These are phyloP conservation scores for Psilopogon haemacephalus DNA, from an alignment of 2,113 vertebrate genomes.

Conservation along the genomic window DNA sequence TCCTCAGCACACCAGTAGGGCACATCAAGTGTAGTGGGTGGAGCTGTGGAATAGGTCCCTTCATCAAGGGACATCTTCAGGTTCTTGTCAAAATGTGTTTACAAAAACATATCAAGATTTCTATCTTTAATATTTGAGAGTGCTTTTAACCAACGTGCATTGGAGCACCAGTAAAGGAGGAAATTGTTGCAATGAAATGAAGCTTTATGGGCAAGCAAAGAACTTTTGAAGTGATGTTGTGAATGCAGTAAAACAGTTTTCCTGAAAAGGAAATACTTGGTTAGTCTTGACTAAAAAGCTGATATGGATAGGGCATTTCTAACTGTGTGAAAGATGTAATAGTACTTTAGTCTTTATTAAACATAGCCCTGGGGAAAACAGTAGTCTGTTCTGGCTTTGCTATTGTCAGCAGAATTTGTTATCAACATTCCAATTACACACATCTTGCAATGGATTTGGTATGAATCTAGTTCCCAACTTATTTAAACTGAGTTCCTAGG, in stretches of 20 bases:
- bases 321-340: neutral
- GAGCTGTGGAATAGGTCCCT: neutral
- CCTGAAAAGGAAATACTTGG: neutral
- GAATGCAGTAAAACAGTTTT: neutral
- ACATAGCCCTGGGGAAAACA: neutral
- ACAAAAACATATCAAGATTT: accelerated
- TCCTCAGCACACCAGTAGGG: neutral
- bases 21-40: neutral
- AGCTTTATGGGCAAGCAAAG: neutral
- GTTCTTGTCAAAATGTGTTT: neutral
- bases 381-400: neutral
- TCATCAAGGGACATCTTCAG: neutral
- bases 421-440: neutral
- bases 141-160: neutral
- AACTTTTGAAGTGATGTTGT: neutral
- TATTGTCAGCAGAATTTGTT: neutral
- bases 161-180: neutral
- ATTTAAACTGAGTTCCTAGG: neutral
- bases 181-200: neutral
- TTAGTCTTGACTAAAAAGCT: neutral
- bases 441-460: neutral
- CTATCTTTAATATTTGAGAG: neutral
- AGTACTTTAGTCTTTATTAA: neutral
- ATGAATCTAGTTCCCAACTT: neutral
- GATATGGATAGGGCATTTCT: neutral